Conservation (phyloP, 2,113 vertebrate genomes). For the Labeo catla region DNA sequence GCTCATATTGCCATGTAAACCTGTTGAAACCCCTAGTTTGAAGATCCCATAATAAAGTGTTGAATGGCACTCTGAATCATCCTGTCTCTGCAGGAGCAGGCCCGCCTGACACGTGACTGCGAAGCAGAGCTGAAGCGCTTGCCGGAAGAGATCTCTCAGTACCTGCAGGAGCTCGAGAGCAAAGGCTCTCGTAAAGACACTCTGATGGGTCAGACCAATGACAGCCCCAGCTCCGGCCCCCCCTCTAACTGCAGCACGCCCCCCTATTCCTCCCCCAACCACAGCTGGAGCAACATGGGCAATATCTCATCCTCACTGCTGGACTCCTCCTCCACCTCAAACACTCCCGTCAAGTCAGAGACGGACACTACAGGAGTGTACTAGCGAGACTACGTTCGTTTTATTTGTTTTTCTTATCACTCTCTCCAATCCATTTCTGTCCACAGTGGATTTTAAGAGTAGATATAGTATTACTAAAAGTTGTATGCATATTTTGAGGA, state of each 20-base stretch:
- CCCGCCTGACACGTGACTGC: conserved; percentile 73
- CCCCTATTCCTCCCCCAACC: conserved; percentile 66
- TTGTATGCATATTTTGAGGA: conserved; percentile 39
- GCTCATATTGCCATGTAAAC: background rate
- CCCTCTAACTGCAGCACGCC: conserved; percentile 79
- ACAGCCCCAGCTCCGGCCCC: conserved; percentile 67
- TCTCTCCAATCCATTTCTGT: background rate
- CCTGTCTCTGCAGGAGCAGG: conserved; percentile 68
- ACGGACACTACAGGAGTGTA: conserved; percentile 62
- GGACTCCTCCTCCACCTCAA: conserved; percentile 70
- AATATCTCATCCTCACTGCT: conserved; percentile 66
- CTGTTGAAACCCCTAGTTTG: background rate
- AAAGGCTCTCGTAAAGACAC: conserved; percentile 69
- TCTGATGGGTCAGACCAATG: conserved; percentile 66
- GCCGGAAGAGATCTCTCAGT: conserved; percentile 78
- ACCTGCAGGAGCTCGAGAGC: conserved; percentile 77
- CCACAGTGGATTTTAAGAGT: conserved; percentile 39
- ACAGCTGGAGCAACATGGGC: conserved; percentile 65
- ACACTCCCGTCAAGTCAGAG: conserved; percentile 67
- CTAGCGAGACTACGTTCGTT: conserved; percentile 61
- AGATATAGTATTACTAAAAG: conserved; percentile 52
- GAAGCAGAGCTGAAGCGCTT: conserved; percentile 72
- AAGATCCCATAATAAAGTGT: background rate
- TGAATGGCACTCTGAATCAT: background rate
- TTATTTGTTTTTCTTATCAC: conserved; percentile 53